Evolutionary conservation across 2,888 invertebrate species (phyloP).

Genomic region (Thelaira solivaga): DNA sequence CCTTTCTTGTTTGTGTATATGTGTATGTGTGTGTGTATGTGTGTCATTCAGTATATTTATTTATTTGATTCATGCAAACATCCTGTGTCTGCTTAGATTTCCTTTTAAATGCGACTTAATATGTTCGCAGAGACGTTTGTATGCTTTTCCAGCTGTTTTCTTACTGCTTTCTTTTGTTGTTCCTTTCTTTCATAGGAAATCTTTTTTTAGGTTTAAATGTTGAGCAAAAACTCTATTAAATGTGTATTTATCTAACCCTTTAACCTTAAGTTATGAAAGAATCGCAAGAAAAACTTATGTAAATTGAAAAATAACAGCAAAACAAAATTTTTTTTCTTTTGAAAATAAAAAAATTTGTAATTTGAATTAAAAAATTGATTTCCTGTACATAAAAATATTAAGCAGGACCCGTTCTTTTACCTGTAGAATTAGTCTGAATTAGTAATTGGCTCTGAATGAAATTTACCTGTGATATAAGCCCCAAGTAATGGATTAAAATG

Average conservation of each 20-base stretch:
- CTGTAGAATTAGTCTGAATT: too few species aligned
- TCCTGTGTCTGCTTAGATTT: conserved; percentile 53
- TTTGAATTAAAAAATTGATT: too few species aligned
- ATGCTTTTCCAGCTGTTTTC: conserved; percentile 27
- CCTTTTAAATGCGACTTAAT: conserved; percentile 21
- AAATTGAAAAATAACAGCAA: conserved; percentile 13
- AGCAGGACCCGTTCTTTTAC: too few species aligned
- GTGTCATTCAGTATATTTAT: conserved; percentile 26
- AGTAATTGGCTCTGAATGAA: too few species aligned
- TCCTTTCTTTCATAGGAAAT: conserved; percentile 8
- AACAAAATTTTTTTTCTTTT: conserved; percentile 9
- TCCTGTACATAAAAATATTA: too few species aligned
- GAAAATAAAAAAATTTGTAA: too few species aligned
- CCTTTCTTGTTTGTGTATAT: neutral
- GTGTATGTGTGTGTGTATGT: conserved; percentile 4
- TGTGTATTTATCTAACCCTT: conserved; percentile 50
- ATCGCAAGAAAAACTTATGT: neutral
- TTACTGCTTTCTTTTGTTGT: neutral
- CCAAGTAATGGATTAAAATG: too few species aligned
- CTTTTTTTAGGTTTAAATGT: conserved; percentile 39
- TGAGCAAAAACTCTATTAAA: conserved; percentile 34
- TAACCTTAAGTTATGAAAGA: conserved; percentile 51
- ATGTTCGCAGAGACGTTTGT: conserved; percentile 17
- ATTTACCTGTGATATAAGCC: too few species aligned
- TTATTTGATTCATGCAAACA: conserved; percentile 45